Evolutionary conservation across 2,888 invertebrate species (phyloP).

Genomic region (Oxycera nigricornis): DNA sequence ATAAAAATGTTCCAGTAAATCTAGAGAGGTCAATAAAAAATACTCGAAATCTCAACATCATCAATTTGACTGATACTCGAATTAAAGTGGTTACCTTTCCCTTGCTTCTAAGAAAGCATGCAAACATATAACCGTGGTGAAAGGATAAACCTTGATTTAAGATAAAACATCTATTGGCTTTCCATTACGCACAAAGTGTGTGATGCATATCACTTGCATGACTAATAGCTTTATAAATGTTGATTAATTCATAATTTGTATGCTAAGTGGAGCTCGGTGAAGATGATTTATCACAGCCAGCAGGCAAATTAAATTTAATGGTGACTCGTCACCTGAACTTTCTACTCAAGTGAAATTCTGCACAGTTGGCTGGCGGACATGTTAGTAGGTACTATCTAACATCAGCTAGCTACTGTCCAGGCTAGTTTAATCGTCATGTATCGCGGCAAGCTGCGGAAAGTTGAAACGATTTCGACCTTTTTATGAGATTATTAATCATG

Average conservation of each 20-base stretch:
- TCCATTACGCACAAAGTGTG: not conserved
- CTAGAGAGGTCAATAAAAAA: too few species aligned
- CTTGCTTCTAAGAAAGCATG: not conserved
- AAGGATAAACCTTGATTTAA: not conserved
- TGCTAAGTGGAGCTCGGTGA: not conserved
- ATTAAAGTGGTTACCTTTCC: not conserved
- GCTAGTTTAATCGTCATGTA: not conserved
- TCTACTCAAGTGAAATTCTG: conserved; percentile 28
- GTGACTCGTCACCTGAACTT: conserved; percentile 19
- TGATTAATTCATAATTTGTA: conserved; percentile 33
- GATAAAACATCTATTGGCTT: not conserved
- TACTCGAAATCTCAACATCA: not conserved
- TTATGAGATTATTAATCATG: conserved; percentile 26
- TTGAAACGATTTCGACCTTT: not conserved
- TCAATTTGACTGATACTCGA: not conserved
- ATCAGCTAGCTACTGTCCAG: conserved; percentile 6
- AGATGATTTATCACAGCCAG: not conserved
- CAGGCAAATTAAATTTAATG: not conserved
- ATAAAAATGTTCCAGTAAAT: too few species aligned
- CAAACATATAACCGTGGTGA: not conserved
- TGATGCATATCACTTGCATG: not conserved
- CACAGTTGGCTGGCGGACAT: not conserved
- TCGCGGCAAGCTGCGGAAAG: not conserved
- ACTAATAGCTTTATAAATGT: not conserved
- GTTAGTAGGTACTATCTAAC: not conserved